Evolutionary conservation across 2,113 vertebrate species (phyloP).

Genomic region (Daphoenositta chrysoptera): DNA sequence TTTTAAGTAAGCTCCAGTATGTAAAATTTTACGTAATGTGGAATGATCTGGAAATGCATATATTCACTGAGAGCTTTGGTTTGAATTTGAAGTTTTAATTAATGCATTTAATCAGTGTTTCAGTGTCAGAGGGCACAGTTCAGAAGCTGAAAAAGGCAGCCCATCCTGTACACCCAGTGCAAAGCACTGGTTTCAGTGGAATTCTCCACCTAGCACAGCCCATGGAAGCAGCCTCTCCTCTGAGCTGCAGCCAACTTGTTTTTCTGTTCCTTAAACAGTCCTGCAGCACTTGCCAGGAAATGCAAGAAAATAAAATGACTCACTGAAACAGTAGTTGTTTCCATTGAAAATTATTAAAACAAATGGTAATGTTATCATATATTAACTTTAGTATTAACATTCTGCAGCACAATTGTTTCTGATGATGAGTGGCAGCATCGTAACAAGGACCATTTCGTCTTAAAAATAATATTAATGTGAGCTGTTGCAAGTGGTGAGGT

Average conservation of each 20-base stretch:
- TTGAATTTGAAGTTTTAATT: background rate
- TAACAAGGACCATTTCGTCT: background rate
- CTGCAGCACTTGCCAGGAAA: conserved; percentile 25
- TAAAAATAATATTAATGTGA: conserved; percentile 33
- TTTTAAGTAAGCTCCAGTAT: background rate
- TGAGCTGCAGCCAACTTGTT: conserved; percentile 2
- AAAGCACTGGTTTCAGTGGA: background rate
- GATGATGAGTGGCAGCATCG: conserved; percentile 9
- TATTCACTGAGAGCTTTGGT: background rate
- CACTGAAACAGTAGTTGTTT: conserved; percentile 34
- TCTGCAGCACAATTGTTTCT: conserved; percentile 25
- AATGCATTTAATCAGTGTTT: background rate
- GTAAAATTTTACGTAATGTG: background rate
- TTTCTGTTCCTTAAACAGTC: conserved; percentile 27
- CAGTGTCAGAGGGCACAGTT: background rate
- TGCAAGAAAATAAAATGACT: conserved; percentile 51
- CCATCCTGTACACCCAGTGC: background rate
- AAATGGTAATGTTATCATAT: conserved; percentile 42
- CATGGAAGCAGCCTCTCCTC: background rate
- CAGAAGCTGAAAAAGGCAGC: background rate
- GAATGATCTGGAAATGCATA: background rate
- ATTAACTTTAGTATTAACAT: conserved; percentile 61
- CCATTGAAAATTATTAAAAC: conserved; percentile 45
- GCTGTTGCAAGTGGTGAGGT: conserved; percentile 44
- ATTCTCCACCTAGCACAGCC: background rate